phyloP scores from a whole-genome alignment of 2,888 invertebrate genomes.

The Apantesis nais region DNA sequence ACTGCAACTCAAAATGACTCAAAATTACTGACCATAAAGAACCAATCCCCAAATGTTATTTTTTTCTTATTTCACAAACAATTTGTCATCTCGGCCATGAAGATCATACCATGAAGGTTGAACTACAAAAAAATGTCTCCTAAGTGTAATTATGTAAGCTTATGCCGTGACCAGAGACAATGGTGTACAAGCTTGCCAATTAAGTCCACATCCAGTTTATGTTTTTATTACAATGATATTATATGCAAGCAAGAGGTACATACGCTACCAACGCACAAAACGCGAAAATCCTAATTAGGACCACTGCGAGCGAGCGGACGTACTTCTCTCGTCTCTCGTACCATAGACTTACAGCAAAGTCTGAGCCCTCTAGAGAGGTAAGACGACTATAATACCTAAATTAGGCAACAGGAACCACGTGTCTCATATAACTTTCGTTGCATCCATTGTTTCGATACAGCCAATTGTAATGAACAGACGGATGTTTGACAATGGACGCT shows the following conservation, averaged over 20 bases:
- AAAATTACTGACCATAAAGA: slow-evolving; percentile 9
- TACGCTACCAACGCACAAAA: too few relatives aligned
- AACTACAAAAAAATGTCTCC: slow-evolving; percentile 29
- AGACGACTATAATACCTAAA: not conserved
- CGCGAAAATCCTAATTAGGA: too few relatives aligned
- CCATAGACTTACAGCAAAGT: too few relatives aligned
- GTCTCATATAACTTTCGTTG: not conserved
- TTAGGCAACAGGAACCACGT: not conserved
- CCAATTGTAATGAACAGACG: slow-evolving; percentile 7
- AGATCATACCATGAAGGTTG: slow-evolving; percentile 33
- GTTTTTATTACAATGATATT: too few relatives aligned
- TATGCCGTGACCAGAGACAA: slow-evolving; percentile 19
- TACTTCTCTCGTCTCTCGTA: too few relatives aligned
- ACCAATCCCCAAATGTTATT: slow-evolving; percentile 20
- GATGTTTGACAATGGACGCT: slow-evolving; percentile 7
- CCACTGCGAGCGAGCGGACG: too few relatives aligned
- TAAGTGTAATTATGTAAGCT: slow-evolving; percentile 12
- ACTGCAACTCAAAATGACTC: not conserved
- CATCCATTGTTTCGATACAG: slow-evolving; percentile 7
- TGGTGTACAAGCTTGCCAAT: slow-evolving; percentile 12
- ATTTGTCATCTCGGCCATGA: slow-evolving; percentile 38
- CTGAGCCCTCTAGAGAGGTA: too few relatives aligned
- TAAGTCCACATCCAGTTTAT: not conserved
- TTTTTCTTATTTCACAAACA: slow-evolving; percentile 33
- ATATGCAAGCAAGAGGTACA: too few relatives aligned